Conservation (phyloP, 2,113 vertebrate genomes). For the Zosterops hypoxanthus region DNA sequence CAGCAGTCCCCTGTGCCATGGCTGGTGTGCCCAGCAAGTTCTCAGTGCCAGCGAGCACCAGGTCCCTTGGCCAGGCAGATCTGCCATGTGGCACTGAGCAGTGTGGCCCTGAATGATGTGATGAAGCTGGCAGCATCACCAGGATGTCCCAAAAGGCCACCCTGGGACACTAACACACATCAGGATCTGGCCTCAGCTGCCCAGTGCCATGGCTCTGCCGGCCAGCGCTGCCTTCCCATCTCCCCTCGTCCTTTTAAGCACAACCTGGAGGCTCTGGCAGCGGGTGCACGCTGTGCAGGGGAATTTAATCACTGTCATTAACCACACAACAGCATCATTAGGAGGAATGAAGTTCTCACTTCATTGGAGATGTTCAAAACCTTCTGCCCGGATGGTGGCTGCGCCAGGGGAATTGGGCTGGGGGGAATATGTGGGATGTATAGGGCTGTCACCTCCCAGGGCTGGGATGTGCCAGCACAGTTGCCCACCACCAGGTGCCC, state of each 20-base stretch:
- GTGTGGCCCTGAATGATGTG: background rate
- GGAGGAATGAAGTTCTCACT: constrained; percentile 60
- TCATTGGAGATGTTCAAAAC: constrained; percentile 39
- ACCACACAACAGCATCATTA: constrained; percentile 47
- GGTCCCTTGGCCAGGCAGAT: background rate
- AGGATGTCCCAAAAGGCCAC: background rate
- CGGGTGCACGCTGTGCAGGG: background rate
- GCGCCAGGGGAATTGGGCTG: accelerated
- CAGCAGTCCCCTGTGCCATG: accelerated
- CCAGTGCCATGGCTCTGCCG: accelerated
- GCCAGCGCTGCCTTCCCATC: background rate
- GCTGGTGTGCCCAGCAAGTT: background rate
- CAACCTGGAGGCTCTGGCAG: background rate
- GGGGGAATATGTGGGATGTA: background rate
- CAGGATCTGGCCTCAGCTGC: background rate
- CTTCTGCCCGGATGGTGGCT: background rate
- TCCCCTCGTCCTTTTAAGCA: constrained; percentile 11
- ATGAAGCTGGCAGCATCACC: background rate
- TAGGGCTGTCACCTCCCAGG: background rate
- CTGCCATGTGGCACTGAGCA: background rate
- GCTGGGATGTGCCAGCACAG: background rate
- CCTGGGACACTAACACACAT: background rate
- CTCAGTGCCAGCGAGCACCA: background rate
- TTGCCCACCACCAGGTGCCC: background rate
- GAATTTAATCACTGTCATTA: constrained; percentile 69